These are phyloP conservation scores for Ormyrus nitidulus DNA, from an alignment of 2,888 invertebrate species.

Conservation along the genomic window DNA sequence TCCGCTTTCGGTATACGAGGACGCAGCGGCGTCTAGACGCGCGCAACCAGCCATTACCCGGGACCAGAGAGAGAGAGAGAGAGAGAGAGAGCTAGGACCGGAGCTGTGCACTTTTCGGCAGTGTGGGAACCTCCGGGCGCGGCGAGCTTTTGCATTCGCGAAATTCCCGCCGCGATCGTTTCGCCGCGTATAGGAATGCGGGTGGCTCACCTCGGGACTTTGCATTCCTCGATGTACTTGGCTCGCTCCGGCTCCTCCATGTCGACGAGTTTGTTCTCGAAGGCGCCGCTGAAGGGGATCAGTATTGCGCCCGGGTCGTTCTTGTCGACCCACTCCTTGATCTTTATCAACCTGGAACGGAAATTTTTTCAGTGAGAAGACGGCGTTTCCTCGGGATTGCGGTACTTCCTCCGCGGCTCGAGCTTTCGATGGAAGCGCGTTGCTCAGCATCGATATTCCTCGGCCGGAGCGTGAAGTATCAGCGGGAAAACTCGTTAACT, in stretches of 20 bases:
- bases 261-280: conserved; percentile 91
- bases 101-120: conserved; percentile 50
- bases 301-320: conserved; percentile 95
- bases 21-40: conserved; percentile 70
- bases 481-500: no score
- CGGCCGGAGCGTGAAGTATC: no score
- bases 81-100: not conserved
- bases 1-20: conserved; percentile 25
- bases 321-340: conserved; percentile 99
- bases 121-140: conserved; percentile 48
- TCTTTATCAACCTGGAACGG: conserved; percentile 87
- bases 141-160: conserved; percentile 7
- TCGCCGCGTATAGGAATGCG: not conserved
- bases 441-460: no score
- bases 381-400: not conserved
- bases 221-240: conserved; percentile 88
- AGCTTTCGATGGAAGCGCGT: not conserved
- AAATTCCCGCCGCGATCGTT: conserved; percentile 31
- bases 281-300: conserved; percentile 96
- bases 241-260: conserved; percentile 87
- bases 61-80: not conserved
- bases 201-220: conserved; percentile 83
- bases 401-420: not conserved
- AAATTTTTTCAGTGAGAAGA: no score
- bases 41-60: conserved; percentile 54